Percentiles rank a stretch among this genome's conserved stretches.
phyloP scores from a whole-genome alignment of 2,797 vertebrate species.

The Ceyx erithaca region DNA sequence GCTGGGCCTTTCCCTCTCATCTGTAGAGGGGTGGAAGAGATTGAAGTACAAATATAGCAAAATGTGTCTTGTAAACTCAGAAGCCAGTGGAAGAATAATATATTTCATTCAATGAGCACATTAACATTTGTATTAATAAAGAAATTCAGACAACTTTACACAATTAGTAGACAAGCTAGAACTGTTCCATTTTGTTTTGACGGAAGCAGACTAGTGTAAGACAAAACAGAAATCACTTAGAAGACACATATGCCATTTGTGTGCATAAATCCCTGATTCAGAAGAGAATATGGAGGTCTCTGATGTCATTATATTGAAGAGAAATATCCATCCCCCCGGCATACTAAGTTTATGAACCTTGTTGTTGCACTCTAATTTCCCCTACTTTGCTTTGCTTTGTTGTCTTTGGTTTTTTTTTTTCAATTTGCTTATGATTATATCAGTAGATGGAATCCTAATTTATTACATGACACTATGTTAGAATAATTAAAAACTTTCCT shows the following conservation, averaged over 20 bases:
- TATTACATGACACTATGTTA: neutral
- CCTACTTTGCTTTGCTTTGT: neutral
- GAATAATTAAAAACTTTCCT: neutral
- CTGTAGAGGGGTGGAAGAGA: neutral
- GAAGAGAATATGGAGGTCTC: neutral
- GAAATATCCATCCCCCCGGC: neutral
- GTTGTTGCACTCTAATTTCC: neutral
- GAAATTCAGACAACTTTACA: neutral
- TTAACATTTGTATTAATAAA: neutral
- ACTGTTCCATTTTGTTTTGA: neutral
- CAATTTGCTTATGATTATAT: neutral
- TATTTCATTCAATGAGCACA: neutral
- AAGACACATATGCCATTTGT: neutral
- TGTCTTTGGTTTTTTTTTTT: neutral
- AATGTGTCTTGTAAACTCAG: neutral
- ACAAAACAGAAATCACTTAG: neutral
- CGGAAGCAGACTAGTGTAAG: neutral
- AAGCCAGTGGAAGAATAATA: neutral
- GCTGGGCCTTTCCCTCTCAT: slow-evolving; percentile 11
- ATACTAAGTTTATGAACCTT: neutral
- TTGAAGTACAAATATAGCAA: neutral
- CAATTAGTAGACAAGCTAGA: slow-evolving; percentile 27
- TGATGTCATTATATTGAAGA: neutral
- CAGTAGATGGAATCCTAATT: neutral
- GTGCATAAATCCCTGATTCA: neutral